phyloP scores from a whole-genome alignment of 2,113 vertebrate genomes.

The Propithecus coquereli region DNA sequence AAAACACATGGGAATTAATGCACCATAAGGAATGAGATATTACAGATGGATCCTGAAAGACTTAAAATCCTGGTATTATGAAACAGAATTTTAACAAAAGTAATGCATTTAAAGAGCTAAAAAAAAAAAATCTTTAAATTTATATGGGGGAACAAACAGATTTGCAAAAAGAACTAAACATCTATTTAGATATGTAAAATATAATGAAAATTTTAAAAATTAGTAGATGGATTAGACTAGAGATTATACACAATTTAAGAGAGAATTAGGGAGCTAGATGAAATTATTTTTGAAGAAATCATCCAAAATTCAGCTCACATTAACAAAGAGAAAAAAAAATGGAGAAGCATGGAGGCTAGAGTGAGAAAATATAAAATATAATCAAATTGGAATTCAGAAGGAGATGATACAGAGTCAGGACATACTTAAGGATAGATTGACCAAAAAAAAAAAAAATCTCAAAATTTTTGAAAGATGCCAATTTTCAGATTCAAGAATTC shows the following conservation, averaged over 20 bases:
- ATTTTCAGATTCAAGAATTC: not conserved
- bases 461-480: not conserved
- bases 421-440: not conserved
- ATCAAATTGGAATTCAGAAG: not conserved
- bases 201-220: not conserved
- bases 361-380: conserved; percentile 15
- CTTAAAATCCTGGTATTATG: not conserved
- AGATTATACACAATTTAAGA: not conserved
- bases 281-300: not conserved
- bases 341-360: not conserved
- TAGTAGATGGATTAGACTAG: not conserved
- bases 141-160: not conserved
- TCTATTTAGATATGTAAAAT: not conserved
- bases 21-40: not conserved
- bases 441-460: not conserved
- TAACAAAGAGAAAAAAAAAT: not conserved
- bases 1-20: not conserved
- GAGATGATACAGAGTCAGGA: not conserved
- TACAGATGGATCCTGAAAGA: not conserved
- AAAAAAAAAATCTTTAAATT: not conserved
- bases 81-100: not conserved
- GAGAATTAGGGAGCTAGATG: not conserved
- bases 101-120: not conserved
- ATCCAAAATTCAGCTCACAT: not conserved
- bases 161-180: not conserved